Evolutionary conservation across 1,140 invertebrate genomes (phyloP).

Genomic region (Telenomus remus): DNA sequence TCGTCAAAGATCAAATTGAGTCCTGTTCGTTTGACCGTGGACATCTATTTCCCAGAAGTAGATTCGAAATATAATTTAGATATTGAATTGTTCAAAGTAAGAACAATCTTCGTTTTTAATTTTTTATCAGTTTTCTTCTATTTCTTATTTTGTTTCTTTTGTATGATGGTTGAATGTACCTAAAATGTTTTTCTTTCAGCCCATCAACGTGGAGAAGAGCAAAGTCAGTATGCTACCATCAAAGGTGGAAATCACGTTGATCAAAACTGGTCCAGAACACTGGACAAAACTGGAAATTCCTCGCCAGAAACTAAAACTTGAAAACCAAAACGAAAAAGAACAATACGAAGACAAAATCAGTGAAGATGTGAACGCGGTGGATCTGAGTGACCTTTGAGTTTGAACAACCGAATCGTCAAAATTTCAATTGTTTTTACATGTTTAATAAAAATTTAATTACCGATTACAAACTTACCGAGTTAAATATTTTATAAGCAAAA

Average conservation of each 20-base stretch:
- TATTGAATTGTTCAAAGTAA: constrained; percentile 80
- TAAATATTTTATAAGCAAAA: too few species aligned
- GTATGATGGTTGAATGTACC: neutral
- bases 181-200: constrained; percentile 72
- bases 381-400: constrained; percentile 65
- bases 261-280: constrained; percentile 87
- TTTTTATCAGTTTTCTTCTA: neutral
- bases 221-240: constrained; percentile 87
- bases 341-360: constrained; percentile 65
- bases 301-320: constrained; percentile 45
- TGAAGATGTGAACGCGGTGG: constrained; percentile 74
- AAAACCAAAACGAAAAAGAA: constrained; percentile 47
- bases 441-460: too few species aligned
- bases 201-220: constrained; percentile 82
- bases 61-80: constrained; percentile 86
- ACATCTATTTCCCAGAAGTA: constrained; percentile 88
- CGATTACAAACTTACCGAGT: too few species aligned
- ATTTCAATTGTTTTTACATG: too few species aligned
- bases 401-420: too few species aligned
- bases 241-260: constrained; percentile 97
- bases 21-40: constrained; percentile 85
- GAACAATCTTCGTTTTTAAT: neutral
- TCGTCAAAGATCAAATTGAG: constrained; percentile 87
- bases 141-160: constrained; percentile 1
- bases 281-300: constrained; percentile 88